Evolutionary conservation across 1,140 invertebrate species (phyloP).

Genomic region (Globodera rostochiensis): DNA sequence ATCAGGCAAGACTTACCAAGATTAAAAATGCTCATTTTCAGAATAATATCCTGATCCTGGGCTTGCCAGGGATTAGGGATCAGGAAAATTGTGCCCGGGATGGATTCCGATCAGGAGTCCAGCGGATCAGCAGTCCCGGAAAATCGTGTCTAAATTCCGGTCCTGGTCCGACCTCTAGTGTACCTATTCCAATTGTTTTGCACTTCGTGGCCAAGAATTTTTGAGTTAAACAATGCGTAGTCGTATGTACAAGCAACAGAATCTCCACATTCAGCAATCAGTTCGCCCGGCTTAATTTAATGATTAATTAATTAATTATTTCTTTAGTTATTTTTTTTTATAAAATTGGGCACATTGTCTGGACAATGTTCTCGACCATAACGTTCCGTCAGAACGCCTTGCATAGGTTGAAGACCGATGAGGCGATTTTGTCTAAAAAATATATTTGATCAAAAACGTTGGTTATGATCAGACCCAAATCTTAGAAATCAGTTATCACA

Average conservation of each 20-base stretch:
- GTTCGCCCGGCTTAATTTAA: constrained; percentile 40
- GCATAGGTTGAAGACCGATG: constrained; percentile 56
- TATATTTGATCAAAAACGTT: too few relatives aligned
- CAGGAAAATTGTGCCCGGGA: too few relatives aligned
- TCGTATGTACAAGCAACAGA: constrained; percentile 60
- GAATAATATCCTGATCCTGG: too few relatives aligned
- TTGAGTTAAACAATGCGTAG: constrained; percentile 57
- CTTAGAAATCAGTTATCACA: too few relatives aligned
- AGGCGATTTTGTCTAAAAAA: constrained; percentile 43
- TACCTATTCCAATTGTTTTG: constrained; percentile 56
- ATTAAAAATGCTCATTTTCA: too few relatives aligned
- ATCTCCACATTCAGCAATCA: constrained; percentile 60
- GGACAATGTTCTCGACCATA: constrained; percentile 49
- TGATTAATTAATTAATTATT: not conserved
- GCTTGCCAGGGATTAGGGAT: too few relatives aligned
- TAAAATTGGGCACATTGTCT: constrained; percentile 41
- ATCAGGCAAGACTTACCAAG: too few relatives aligned
- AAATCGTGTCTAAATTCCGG: too few relatives aligned
- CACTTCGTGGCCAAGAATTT: constrained; percentile 53
- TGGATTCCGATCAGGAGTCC: too few relatives aligned
- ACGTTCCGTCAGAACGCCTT: constrained; percentile 41
- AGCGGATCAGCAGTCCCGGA: too few relatives aligned
- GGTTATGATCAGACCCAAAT: too few relatives aligned
- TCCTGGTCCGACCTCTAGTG: too few relatives aligned
- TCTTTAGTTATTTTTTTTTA: not conserved